phyloP scores from a whole-genome alignment of 1,140 invertebrate genomes.

The Pollicipes pollicipes region DNA sequence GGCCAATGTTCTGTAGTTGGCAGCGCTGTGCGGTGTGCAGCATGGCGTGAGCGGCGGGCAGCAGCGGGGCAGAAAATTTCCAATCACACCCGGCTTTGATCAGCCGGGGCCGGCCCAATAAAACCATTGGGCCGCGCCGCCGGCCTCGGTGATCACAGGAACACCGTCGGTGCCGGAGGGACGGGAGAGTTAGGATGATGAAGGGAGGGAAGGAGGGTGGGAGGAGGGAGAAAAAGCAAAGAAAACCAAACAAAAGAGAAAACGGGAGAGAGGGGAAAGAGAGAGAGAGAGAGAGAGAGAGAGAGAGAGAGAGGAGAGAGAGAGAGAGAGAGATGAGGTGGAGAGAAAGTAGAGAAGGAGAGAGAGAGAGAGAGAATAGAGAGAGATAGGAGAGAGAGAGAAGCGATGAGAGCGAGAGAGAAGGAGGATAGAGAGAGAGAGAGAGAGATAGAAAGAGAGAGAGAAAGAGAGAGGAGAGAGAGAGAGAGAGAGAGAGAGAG shows the following conservation, averaged over 20 bases:
- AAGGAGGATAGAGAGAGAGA: too few relatives aligned
- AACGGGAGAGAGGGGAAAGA: conserved; percentile 4
- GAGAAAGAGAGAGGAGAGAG: neutral
- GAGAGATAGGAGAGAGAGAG: neutral
- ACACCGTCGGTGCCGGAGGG: neutral
- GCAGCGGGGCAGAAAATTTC: neutral
- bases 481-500: neutral
- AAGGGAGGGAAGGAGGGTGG: conserved; percentile 1
- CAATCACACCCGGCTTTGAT: conserved; percentile 1
- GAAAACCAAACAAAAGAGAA: too few relatives aligned
- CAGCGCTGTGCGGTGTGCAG: conserved; percentile 5
- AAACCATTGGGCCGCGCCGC: neutral
- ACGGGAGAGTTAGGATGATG: neutral
- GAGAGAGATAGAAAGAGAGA: neutral
- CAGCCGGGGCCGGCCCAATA: neutral
- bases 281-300: neutral
- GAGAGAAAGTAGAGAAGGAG: neutral
- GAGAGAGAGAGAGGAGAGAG: neutral
- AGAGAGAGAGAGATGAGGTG: neutral
- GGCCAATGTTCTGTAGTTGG: conserved; percentile 7
- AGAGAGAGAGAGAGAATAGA: neutral
- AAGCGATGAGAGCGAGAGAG: neutral
- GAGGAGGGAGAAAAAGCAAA: conserved; percentile 4
- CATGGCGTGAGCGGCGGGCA: neutral
- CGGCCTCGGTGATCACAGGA: too few relatives aligned